phyloP scores from a whole-genome alignment of 1,140 invertebrate genomes.

The Leptopilina clavipes region DNA sequence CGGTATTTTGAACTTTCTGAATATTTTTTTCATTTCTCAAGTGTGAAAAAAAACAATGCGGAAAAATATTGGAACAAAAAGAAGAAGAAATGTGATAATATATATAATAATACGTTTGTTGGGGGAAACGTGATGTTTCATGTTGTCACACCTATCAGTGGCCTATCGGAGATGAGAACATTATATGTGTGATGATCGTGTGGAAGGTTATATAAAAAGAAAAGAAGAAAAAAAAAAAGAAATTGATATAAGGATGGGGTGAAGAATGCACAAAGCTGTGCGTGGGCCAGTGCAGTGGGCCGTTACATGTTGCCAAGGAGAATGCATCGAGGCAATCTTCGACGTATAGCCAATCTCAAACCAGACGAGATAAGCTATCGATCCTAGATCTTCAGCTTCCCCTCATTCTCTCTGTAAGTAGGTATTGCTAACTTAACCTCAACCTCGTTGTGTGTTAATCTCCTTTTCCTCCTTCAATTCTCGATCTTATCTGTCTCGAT shows the following conservation, averaged over 20 bases:
- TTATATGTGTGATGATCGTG: too few relatives aligned
- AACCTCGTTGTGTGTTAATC: slow-evolving; percentile 5
- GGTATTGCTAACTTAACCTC: slow-evolving; percentile 9
- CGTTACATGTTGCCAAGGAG: slow-evolving; percentile 7
- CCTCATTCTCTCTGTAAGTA: slow-evolving; percentile 1
- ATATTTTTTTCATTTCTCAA: too few relatives aligned
- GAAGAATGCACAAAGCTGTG: slow-evolving; percentile 12
- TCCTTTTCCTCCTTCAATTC: slow-evolving; percentile 4
- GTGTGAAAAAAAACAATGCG: too few relatives aligned
- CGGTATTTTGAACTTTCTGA: too few relatives aligned
- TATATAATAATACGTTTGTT: too few relatives aligned
- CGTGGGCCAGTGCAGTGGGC: slow-evolving; percentile 32
- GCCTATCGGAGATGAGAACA: too few relatives aligned
- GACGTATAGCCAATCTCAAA: slow-evolving; percentile 23
- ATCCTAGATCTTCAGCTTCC: slow-evolving; percentile 13
- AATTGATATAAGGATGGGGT: neutral
- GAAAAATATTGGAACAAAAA: too few relatives aligned
- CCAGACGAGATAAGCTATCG: slow-evolving; percentile 32
- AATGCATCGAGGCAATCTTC: slow-evolving; percentile 19
- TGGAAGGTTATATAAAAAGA: too few relatives aligned
- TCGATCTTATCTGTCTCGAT: neutral
- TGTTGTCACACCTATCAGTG: too few relatives aligned
- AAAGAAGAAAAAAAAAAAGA: neutral
- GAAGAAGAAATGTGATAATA: too few relatives aligned
- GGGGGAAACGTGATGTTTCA: too few relatives aligned